Conservation (phyloP, 2,113 vertebrate genomes). For the Cromileptes altivelis region DNA sequence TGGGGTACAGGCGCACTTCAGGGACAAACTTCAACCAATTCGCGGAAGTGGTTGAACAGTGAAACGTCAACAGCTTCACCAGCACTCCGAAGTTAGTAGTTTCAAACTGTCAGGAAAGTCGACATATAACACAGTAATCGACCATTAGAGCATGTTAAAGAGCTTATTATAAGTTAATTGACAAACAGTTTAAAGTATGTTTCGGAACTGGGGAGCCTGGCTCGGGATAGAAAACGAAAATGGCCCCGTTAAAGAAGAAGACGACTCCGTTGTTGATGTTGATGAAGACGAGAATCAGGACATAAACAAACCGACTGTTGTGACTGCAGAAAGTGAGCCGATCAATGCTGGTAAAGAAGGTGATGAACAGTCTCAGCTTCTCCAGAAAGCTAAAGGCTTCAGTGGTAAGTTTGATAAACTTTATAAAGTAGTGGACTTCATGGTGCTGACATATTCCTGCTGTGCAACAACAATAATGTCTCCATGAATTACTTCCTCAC, state of each 20-base stretch:
- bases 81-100: neutral
- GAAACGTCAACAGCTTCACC: slow-evolving; percentile 34
- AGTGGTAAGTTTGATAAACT: slow-evolving; percentile 35
- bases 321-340: neutral
- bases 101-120: neutral
- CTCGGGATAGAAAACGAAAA: slow-evolving; percentile 52
- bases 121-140: no score
- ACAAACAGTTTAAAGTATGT: slow-evolving; percentile 40
- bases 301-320: slow-evolving; percentile 26
- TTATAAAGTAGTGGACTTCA: neutral
- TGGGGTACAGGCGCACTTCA: neutral
- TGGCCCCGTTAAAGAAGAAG: slow-evolving; percentile 20
- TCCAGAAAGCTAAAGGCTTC: slow-evolving; percentile 27
- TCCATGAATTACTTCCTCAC: no score
- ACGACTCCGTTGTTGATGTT: neutral
- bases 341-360: neutral
- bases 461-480: no score
- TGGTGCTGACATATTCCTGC: neutral
- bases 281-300: neutral
- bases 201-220: slow-evolving; percentile 63
- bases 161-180: neutral
- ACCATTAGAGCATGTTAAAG: neutral
- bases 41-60: slow-evolving; percentile 48
- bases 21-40: slow-evolving; percentile 29
- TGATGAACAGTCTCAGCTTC: neutral